Percentiles rank a stretch among this genome's conserved stretches.
These are phyloP conservation scores for Myathropa florea DNA, from an alignment of 2,888 invertebrate species.

Conservation along the genomic window DNA sequence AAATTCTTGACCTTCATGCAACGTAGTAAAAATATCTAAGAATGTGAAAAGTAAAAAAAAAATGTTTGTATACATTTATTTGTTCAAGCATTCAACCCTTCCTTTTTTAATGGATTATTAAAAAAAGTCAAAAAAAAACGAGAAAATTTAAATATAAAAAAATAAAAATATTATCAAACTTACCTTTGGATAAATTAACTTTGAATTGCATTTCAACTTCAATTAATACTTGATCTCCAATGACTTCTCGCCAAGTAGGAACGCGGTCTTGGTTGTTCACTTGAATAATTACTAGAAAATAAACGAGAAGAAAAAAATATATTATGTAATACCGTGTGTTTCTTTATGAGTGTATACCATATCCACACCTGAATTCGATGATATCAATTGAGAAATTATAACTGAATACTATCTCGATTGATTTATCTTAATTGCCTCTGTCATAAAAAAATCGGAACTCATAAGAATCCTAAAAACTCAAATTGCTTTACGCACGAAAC, in stretches of 20 bases:
- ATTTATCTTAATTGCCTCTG: too few relatives aligned
- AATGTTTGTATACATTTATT: neutral
- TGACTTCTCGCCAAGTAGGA: constrained; percentile 87
- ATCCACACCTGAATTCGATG: too few relatives aligned
- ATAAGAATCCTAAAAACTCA: too few relatives aligned
- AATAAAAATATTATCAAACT: neutral
- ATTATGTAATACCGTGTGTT: too few relatives aligned
- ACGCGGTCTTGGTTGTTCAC: constrained; percentile 75
- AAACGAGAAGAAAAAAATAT: neutral
- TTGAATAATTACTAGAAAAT: constrained; percentile 76
- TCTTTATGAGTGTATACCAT: too few relatives aligned
- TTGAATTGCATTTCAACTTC: constrained; percentile 86
- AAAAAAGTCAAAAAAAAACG: too few relatives aligned
- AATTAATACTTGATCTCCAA: constrained; percentile 85
- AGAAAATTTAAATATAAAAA: neutral
- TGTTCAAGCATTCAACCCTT: too few relatives aligned
- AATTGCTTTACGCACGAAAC: too few relatives aligned
- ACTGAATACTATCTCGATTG: too few relatives aligned
- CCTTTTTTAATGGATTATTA: too few relatives aligned
- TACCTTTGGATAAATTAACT: constrained; percentile 82
- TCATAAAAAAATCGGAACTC: too few relatives aligned
- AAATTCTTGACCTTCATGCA: constrained; percentile 88
- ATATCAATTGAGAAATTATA: too few relatives aligned
- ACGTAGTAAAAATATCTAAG: constrained; percentile 84
- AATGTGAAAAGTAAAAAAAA: neutral